Base-by-base conservation (phyloP, 2,797 vertebrate species). In the Atherinosoma microstoma region DNA sequence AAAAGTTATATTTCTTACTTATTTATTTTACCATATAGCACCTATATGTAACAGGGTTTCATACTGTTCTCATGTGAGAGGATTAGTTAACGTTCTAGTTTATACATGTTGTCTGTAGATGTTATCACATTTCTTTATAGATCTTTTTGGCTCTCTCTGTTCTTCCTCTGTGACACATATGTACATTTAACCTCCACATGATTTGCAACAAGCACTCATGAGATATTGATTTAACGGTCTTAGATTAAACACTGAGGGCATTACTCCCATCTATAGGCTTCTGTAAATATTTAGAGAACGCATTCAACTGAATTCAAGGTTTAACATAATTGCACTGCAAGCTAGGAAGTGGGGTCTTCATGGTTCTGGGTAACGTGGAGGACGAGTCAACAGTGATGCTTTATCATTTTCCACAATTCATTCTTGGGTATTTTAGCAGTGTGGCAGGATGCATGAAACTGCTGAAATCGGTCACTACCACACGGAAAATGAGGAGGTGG, bases 221-320 rank as follows among this genome's bases (percentile, higher is more conserved):
- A 70, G 73, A 76, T 89, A 91, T 91, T 64, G 82, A 92, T 85
- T 75, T 22, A 51, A 29, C 56, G 70, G 65, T 57, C 71, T 83
- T 83, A 73, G 72, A 75, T 82, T 85, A 67, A 59, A 76, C 78
- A 82, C 56, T 59, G 63, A 71, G 64, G 78, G 58, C 82, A 89
- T 80, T 79, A 84, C 57, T 73, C 83, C 72, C 34, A 24, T 67
- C 58, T 57, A 65, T 80, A 65, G 49, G 32, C 47, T 62, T 70
- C 57, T 77, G 83, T 78, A 60, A 88, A 89, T 84, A 84, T 87
- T 89, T 71, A 79, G 16, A 18, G 75, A 83, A 83, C 82, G 76
- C 2, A 47, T 47, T 35, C 51, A 12, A 65, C 73, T 69, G 51
- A 62, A 82, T 70, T 71, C 35, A 74, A 78, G 22, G 67, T 82